These are phyloP conservation scores for Ricordea florida DNA, from an alignment of 92 coral and sea anemone species.

Conservation along the genomic window DNA sequence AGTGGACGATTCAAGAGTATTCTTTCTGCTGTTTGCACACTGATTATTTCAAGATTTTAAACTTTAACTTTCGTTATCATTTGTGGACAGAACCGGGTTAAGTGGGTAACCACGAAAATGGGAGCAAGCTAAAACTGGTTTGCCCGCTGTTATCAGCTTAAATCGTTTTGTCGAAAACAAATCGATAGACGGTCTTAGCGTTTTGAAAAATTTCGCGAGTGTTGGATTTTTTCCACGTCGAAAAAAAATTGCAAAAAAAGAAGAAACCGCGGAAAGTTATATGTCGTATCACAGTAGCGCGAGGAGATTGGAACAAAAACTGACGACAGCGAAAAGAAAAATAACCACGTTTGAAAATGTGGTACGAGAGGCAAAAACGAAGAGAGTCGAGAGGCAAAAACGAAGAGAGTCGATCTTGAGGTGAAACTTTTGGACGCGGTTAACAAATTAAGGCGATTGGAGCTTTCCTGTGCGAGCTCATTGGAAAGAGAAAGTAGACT, in stretches of 20 bases:
- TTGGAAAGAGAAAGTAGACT: slow-evolving; percentile 41
- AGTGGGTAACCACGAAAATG: background rate
- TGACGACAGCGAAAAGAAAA: slow-evolving; percentile 50
- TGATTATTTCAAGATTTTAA: too few species aligned
- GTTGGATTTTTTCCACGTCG: too few species aligned
- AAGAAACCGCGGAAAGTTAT: background rate
- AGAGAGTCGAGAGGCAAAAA: slow-evolving; percentile 41
- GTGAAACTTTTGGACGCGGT: slow-evolving; percentile 55
- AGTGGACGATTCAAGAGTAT: too few species aligned
- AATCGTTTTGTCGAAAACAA: too few species aligned
- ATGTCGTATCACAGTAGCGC: slow-evolving; percentile 58
- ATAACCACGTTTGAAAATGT: slow-evolving; percentile 22
- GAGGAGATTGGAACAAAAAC: slow-evolving; percentile 57
- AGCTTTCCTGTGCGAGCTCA: slow-evolving; percentile 51
- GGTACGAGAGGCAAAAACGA: slow-evolving; percentile 39
- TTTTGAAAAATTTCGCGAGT: too few species aligned
- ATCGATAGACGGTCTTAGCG: too few species aligned
- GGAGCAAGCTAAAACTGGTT: background rate
- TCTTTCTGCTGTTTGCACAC: too few species aligned
- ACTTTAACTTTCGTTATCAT: too few species aligned
- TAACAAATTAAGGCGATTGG: slow-evolving; percentile 54
- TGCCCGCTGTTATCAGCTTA: too few species aligned
- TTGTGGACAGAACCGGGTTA: background rate
- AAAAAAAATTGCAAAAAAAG: too few species aligned
- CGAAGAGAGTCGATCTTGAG: slow-evolving; percentile 28